Evolutionary conservation across 2,888 invertebrate genomes (phyloP).

Genomic region (Pachycephus smyrnensis): DNA sequence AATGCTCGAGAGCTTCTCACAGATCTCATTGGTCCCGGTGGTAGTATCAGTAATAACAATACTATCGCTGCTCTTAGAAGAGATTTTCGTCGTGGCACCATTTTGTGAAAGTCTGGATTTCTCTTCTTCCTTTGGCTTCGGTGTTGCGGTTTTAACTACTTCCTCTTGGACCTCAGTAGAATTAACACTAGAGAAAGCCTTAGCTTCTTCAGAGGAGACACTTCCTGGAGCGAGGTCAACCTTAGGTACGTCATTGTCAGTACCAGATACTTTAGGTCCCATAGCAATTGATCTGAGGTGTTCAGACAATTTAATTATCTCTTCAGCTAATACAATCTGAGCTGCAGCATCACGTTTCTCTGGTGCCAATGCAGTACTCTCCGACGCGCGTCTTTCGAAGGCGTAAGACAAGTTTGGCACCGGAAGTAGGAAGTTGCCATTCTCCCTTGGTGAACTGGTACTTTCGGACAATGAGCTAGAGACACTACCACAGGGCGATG

Average conservation of each 20-base stretch:
- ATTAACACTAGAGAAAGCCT: neutral
- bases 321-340: conserved; percentile 76
- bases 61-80: conserved; percentile 19
- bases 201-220: neutral
- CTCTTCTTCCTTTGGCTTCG: neutral
- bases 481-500: conserved; percentile 83
- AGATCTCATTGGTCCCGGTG: conserved; percentile 51
- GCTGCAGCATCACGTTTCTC: conserved; percentile 51
- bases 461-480: conserved; percentile 70
- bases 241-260: neutral
- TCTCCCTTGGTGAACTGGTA: conserved; percentile 13
- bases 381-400: conserved; percentile 82
- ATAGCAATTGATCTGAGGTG: conserved; percentile 69
- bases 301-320: conserved; percentile 86
- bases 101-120: neutral
- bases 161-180: neutral
- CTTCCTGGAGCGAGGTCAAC: neutral
- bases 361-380: conserved; percentile 73
- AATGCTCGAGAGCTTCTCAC: conserved; percentile 57
- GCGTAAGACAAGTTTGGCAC: conserved; percentile 44
- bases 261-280: conserved; percentile 10
- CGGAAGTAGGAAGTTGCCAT: neutral
- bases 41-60: neutral
- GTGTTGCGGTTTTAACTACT: neutral
- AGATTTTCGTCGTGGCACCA: neutral